Evolutionary conservation across 2,113 vertebrate genomes (phyloP).

Genomic region (Lycocorax pyrrhopterus): DNA sequence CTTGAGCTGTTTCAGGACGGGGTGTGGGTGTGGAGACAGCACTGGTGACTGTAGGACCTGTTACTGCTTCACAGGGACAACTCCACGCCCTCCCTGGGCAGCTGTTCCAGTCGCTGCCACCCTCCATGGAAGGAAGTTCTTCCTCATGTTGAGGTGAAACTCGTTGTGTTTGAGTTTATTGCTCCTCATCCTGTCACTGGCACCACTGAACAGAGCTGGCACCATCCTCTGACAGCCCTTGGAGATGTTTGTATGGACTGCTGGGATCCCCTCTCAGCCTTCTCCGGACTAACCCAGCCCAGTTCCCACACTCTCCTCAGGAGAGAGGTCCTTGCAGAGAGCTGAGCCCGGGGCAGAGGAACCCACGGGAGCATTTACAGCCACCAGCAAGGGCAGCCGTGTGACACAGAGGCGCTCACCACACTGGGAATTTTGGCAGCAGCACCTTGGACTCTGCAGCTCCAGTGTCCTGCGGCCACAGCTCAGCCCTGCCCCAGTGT

Average conservation of each 20-base stretch:
- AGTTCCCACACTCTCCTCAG: neutral
- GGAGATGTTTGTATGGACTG: neutral
- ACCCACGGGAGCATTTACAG: fast-evolving
- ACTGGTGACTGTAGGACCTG: too few relatives aligned
- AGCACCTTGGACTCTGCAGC: neutral
- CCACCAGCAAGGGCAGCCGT: fast-evolving
- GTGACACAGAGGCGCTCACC: neutral
- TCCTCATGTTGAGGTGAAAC: neutral
- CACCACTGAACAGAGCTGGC: neutral
- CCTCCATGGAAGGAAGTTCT: neutral
- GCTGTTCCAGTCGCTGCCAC: neutral
- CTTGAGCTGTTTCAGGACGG: fast-evolving
- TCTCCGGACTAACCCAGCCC: neutral
- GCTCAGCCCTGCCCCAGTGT: neutral
- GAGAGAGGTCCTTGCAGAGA: too few relatives aligned
- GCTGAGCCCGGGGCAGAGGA: neutral
- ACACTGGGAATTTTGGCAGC: neutral
- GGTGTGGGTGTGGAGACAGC: neutral
- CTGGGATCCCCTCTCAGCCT: neutral
- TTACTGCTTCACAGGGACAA: neutral
- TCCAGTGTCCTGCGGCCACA: neutral
- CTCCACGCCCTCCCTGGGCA: neutral
- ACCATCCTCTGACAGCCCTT: neutral
- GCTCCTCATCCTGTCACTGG: neutral
- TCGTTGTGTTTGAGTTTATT: neutral